Evolutionary conservation across 2,113 vertebrate species (phyloP).

Genomic region (Hippocampus abdominalis): DNA sequence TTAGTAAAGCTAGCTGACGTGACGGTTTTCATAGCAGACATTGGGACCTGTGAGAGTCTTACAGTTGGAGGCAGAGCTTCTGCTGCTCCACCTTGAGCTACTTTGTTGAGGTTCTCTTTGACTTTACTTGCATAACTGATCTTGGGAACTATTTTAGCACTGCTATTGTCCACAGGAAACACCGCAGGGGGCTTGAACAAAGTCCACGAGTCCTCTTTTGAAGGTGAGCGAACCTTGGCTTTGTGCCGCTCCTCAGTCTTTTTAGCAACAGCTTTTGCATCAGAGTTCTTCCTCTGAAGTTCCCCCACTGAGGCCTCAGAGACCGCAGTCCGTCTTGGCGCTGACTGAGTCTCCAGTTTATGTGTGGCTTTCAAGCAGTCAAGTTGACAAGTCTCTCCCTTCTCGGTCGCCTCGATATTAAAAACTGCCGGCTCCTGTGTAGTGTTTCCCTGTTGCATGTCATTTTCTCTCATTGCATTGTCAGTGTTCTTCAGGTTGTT

Average conservation of each 20-base stretch:
- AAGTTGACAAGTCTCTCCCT: constrained; percentile 75
- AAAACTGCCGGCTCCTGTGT: constrained; percentile 80
- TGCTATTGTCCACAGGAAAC: constrained; percentile 99
- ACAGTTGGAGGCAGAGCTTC: constrained; percentile 75
- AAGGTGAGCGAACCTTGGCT: constrained; percentile 80
- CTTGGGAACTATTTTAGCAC: constrained; percentile 99
- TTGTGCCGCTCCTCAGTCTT: constrained; percentile 92
- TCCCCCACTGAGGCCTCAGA: constrained; percentile 74
- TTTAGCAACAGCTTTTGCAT: constrained; percentile 83
- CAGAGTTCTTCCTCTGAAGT: constrained; percentile 83
- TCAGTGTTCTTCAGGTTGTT: constrained; percentile 85
- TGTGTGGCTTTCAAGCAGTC: constrained; percentile 73
- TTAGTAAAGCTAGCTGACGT: constrained; percentile 94
- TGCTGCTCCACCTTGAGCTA: constrained; percentile 81
- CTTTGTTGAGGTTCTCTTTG: constrained; percentile 99
- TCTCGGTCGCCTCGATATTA: constrained; percentile 76
- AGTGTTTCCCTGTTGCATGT: constrained; percentile 76
- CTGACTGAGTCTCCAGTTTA: constrained; percentile 76
- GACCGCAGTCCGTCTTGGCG: constrained; percentile 48
- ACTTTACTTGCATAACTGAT: constrained; percentile 99
- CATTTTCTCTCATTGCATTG: constrained; percentile 81
- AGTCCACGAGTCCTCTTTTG: constrained; percentile 98
- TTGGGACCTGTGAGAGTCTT: constrained; percentile 91
- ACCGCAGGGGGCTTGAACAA: constrained; percentile 97
- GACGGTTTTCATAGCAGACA: constrained; percentile 98